Base-by-base conservation (phyloP, 1,140 invertebrate species). In the Sarcophaga bullata region DNA sequence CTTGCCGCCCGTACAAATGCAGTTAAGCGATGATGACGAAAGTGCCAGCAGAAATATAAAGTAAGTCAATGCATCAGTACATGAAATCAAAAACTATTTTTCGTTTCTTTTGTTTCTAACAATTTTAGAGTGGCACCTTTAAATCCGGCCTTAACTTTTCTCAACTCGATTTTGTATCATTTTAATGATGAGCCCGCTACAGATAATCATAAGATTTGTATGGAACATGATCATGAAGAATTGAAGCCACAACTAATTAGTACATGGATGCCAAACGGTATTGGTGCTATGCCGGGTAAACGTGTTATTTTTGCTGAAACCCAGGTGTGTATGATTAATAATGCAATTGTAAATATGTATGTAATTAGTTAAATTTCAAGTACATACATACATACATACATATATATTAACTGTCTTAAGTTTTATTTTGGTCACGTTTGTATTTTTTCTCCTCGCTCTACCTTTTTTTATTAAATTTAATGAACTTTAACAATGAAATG, bases 281-380 rank as follows among this genome's bases (percentile, higher is more conserved):
- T 97, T 82, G 96, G 96, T 47, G 95, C 95, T 10, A 92, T 95
- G 87, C 94, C 95, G 46, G 95, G 95, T 75, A 93, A 94, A 83
- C 95, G 95, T 86, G 92, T 96, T 49, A 94, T 97, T 82, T 96
- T 97, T 88, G 95, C 95, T 15, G 96, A 98, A 91, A 96, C 95
- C 73, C 96, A 97, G 93, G 95, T 95, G 90, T 90, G 86, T 86
- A 48, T 75, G 73, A 68, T 58, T 76, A 25, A 81, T 73, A 73
- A 3, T 19, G 10, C 3, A 62, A 11, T 2, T 58, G 15, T 58
- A 37, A 37, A 37, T 37, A 37, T 37, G 25, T 37, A 37, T 37
- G 25, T 37, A 37, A 37, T 37, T 37, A 37, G 25, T 37, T 37
- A 37, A 1, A 37, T 37, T 37, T 37, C 25, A 37, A 37, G 25